Conservation (phyloP, 2,888 invertebrate species). For the Choreutis nemorana region DNA sequence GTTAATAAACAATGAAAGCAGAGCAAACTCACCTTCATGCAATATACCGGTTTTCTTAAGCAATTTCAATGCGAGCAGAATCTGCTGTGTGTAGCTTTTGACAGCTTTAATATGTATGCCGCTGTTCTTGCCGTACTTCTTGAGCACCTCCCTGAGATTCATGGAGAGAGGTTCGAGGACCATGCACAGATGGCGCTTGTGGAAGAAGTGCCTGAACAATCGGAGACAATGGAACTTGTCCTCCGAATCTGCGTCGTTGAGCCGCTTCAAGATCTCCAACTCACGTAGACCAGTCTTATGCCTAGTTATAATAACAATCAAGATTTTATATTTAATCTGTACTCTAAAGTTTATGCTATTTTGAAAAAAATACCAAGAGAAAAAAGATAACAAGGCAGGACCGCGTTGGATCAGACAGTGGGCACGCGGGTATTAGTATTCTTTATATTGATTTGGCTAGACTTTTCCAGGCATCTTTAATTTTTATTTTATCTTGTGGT, state of each 20-base stretch:
- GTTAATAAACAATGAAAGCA: background rate
- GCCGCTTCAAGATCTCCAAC: slow-evolving; percentile 89
- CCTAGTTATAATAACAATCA: no score
- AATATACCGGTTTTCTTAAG: slow-evolving; percentile 95
- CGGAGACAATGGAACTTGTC: slow-evolving; percentile 97
- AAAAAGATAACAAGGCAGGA: no score
- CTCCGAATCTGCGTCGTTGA: slow-evolving; percentile 97
- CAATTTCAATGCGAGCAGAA: slow-evolving; percentile 92
- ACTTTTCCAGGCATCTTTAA: no score
- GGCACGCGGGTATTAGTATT: no score
- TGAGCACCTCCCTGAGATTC: slow-evolving; percentile 91
- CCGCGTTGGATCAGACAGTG: no score
- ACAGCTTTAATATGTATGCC: slow-evolving; percentile 98
- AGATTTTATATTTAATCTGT: no score
- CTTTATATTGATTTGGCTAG: no score
- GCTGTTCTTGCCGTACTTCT: slow-evolving; percentile 98
- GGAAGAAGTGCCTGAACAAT: slow-evolving; percentile 94
- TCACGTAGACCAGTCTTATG: slow-evolving; percentile 98
- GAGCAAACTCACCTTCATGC: slow-evolving; percentile 75
- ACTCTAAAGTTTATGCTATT: no score
- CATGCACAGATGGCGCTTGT: slow-evolving; percentile 98
- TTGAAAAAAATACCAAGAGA: no score
- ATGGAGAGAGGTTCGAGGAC: slow-evolving; percentile 97
- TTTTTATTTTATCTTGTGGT: no score
- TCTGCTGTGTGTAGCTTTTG: slow-evolving; percentile 94